Base-by-base conservation (phyloP, 1,140 invertebrate genomes). In the Sycobia sp. region DNA sequence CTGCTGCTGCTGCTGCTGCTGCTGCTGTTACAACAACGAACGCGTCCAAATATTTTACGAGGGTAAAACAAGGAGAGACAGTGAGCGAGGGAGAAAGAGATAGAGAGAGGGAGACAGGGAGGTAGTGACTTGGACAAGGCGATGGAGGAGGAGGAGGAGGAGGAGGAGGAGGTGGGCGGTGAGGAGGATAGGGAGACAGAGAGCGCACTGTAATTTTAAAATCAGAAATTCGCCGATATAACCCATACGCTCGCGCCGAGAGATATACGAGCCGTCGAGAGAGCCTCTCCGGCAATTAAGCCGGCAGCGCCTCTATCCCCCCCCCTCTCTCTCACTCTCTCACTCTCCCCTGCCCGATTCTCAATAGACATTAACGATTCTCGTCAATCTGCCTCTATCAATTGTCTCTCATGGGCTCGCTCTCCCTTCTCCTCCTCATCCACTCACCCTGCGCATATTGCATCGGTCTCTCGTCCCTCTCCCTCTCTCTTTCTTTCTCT, bases 321-420 rank as follows among this genome's bases (percentile, higher is more conserved):
- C 41, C 10, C 22, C 27, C 38, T n/a, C 3, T 23, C 34, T 29
- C n/a, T 36, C 44, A 13, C 44, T 9, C 11, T 32, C 20, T 3
- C 18, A 10, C 23, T n/a, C 0, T 18, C 16, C 2, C 25, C 23
- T 20, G n/a, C 39, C 39, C 16, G 39, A 10, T 36, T 62, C 60
- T 58, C 60, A 58, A 59, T 59, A 53, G 34, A 49, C 55, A 55
- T 55, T 62, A 62, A 66, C 65, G 53, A 59, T 53, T 50, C 39
- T 62, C 50, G 54, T 62, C 65, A 62, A 62, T 62, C 60, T 58
- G 59, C 55, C 47, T 62, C 55, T 59, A 59, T 59, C 60, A 67
- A 67, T 67, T 67, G 60, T 59, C 60, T 55, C 65, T n/a, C n/a
- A n/a, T n/a, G n/a, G n/a, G n/a, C n/a, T n/a, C n/a, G n/a, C n/a